Base-by-base conservation (phyloP, 2,113 vertebrate genomes). In the Toxotes chatareus region DNA sequence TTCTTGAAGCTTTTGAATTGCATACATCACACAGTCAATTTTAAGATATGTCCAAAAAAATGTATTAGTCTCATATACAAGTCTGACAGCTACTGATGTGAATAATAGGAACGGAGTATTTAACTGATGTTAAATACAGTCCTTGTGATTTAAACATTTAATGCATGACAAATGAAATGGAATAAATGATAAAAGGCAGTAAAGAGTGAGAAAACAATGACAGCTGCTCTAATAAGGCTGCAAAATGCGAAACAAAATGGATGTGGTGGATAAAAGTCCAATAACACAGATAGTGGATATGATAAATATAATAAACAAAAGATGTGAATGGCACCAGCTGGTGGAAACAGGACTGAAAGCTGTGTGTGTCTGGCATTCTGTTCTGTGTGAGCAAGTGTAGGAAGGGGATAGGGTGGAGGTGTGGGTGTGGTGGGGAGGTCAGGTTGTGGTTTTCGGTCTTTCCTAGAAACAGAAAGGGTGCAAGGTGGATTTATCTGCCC, bases 221-320 rank as follows among this genome's bases (percentile, higher is more conserved):
- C 17, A 5, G 68, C 27, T 76, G 17, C 64, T 40, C 40, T 49
- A 55, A 62, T 73, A 46, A 68, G 36, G 57, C 10, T 40, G 49
- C 7, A 56, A 38, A 63, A 57, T 47, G 11, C 38, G 71, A 56
- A 61, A 31, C 46, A 47, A 66, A 67, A 40, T 55, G 27, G 13
- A 78, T 78, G 19, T 11, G 53, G 11, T 27, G 34, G 72, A 70
- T 62, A 75, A 66, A 63, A 76, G 63, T 64, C 38, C 57, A 69
- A 68, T 68, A 67, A 69, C 19, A 80, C 13, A 74, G 55, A 67
- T 60, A 60, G 32, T 32, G 36, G 59, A 47, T 56, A 49, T 34
- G 31, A 66, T 27, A 76, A 77, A 60, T 53, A n/a, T 23, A 46
- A 66, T 57, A 40, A 76, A 82, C 55, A 10, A 53, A 63, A 72